Base-by-base conservation (phyloP, 2,888 invertebrate species). In the Orchesellides sinensis region DNA sequence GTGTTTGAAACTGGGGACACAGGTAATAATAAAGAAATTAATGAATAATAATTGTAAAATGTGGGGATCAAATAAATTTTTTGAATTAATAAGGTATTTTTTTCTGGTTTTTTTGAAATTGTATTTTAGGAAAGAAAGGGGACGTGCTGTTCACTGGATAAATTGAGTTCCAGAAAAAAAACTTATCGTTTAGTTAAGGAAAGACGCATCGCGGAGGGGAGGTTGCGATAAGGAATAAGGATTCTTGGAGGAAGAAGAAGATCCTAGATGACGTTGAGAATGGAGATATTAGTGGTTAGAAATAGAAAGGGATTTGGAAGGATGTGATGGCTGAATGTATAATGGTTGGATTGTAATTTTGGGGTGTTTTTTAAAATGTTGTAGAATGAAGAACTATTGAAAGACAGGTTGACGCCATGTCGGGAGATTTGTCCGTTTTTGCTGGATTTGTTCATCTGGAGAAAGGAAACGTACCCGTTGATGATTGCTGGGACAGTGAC, bases 391-490 rank as follows among this genome's bases (percentile, higher is more conserved):
- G 87, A 87, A 79, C 59, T 87, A 8, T 65, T 87, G 23, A 87
- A 87, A 68, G 86, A 87, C 52, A 86, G 85, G 70, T 69, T 87
- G 21, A 85, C 83, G 17, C 86, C 85, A 29, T 86, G 85, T 77
- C 82, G 86, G n/a, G 87, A 87, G 70, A 61, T 87, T 17, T 87
- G 86, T 56, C 87, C 87, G 8, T 65, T 87, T 52, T 63, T 87
- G 10, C 47, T 87, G 83, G 87, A 87, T 47, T 65, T 87, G 12
- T 87, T 87, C 70, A 83, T 95, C 74, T 97, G 97, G 97, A 95
- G 96, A 88, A 94, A 95, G 89, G 94, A 94, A 85, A 95, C 95
- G 93, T 94, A 96, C 90, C 96, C 97, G 35, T 94, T 94, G 73
- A 92, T 95, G 70, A 93, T 96, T 84, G 90, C 95, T 86, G 94